These are phyloP conservation scores for Tragopan temminckii DNA, from an alignment of 2,797 vertebrate species.

Conservation along the genomic window DNA sequence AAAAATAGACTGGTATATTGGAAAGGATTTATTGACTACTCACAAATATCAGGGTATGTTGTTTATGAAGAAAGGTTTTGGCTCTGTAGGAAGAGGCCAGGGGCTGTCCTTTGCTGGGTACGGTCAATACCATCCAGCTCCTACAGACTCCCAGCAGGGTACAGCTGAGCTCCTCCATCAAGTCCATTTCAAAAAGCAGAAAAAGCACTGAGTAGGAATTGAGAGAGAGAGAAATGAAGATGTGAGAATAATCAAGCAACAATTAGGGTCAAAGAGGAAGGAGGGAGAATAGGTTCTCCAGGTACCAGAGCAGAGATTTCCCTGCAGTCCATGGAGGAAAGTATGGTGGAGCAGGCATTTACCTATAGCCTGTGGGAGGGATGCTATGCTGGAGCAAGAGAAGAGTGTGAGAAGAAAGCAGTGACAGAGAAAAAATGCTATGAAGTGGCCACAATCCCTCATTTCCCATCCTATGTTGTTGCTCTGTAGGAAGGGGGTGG, in stretches of 20 bases:
- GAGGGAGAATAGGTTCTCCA: not conserved
- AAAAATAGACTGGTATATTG: too few species aligned
- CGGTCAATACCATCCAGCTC: not conserved
- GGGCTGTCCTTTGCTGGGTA: not conserved
- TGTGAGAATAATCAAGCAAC: not conserved
- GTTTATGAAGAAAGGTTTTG: not conserved
- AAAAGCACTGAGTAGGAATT: not conserved
- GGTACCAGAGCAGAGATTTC: not conserved
- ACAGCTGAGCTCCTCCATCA: not conserved
- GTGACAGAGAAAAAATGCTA: not conserved
- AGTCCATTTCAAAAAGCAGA: not conserved
- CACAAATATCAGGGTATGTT: not conserved
- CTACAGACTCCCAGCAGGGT: not conserved
- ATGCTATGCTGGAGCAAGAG: not conserved
- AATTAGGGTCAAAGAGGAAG: not conserved
- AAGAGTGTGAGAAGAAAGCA: not conserved
- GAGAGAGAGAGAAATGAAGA: not conserved
- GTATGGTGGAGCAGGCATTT: not conserved
- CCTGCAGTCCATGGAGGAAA: not conserved
- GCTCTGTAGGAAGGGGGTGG: too few species aligned
- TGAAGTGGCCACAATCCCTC: not conserved
- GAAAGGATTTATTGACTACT: fast-evolving
- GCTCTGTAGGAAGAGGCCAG: not conserved
- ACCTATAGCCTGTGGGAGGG: not conserved
- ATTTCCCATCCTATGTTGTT: not conserved